Conservation (phyloP, 1,140 invertebrate genomes). For the Halotydeus destructor region DNA sequence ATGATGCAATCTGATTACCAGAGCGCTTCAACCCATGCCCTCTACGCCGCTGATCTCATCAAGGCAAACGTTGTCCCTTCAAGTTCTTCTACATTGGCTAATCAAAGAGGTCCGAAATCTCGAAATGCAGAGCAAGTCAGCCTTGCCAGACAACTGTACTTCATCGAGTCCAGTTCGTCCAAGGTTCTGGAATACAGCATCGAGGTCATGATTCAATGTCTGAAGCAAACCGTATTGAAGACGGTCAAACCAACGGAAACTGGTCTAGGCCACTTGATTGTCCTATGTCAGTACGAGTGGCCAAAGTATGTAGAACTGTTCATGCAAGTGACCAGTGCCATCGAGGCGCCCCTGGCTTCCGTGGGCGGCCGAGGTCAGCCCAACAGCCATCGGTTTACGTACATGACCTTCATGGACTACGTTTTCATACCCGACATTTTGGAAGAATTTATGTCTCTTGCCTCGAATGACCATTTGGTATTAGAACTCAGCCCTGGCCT, state of each 20-base stretch:
- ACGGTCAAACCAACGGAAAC: slow-evolving; percentile 5
- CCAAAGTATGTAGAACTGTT: slow-evolving; percentile 8
- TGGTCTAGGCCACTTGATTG: slow-evolving; percentile 12
- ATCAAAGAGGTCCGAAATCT: not conserved
- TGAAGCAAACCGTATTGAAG: slow-evolving; percentile 6
- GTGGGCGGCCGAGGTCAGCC: slow-evolving; percentile 5
- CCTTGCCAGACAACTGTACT: not conserved
- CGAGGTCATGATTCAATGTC: slow-evolving; percentile 6
- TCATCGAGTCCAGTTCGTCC: not conserved
- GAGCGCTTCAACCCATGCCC: not conserved
- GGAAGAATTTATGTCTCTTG: slow-evolving; percentile 19
- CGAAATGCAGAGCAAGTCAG: not conserved
- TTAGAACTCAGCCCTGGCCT: too few species aligned
- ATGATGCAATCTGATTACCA: slow-evolving; percentile 3
- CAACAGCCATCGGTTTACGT: slow-evolving; percentile 14
- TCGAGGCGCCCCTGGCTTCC: not conserved
- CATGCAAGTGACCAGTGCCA: not conserved
- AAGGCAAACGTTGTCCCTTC: not conserved
- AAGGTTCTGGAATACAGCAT: slow-evolving; percentile 7
- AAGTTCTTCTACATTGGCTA: not conserved
- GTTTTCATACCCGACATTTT: slow-evolving; percentile 35
- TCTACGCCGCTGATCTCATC: not conserved
- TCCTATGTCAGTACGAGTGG: slow-evolving; percentile 13
- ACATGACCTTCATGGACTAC: slow-evolving; percentile 15
- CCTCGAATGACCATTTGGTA: not conserved